Evolutionary conservation across 2,113 vertebrate genomes (phyloP).

Genomic region (Cavia porcellus): DNA sequence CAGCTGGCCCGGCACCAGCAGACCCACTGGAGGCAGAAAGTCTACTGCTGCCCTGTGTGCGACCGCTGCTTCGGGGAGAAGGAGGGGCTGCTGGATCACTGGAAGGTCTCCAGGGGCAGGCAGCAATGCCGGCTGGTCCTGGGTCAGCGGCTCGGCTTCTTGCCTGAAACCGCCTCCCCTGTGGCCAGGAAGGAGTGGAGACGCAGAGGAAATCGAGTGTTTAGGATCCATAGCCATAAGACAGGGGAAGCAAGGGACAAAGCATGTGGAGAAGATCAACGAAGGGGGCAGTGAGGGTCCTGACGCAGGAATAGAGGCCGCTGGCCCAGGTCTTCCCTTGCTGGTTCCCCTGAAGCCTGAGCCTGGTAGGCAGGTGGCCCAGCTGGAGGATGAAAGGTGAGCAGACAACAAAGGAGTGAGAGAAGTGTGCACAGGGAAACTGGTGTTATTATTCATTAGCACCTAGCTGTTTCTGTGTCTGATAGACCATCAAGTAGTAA

Average conservation of each 20-base stretch:
- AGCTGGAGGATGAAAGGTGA: background rate
- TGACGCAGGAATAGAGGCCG: background rate
- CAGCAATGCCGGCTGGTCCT: background rate
- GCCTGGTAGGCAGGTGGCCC: background rate
- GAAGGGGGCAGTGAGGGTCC: background rate
- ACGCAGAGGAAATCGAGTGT: background rate
- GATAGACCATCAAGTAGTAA: constrained; percentile 27
- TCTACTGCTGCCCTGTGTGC: constrained; percentile 70
- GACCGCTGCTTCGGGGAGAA: constrained; percentile 69
- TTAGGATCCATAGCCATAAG: background rate
- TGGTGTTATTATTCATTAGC: constrained; percentile 48
- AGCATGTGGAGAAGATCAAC: background rate
- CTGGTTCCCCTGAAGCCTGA: constrained; percentile 49
- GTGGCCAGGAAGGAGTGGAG: background rate
- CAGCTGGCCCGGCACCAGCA: constrained; percentile 51
- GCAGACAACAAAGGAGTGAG: background rate
- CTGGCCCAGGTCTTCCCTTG: background rate
- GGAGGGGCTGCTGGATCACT: constrained; percentile 67
- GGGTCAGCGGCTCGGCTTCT: constrained; percentile 54
- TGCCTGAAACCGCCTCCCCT: accelerated
- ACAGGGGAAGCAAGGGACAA: background rate
- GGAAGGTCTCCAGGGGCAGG: background rate
- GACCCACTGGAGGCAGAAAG: constrained; percentile 52
- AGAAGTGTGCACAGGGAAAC: background rate
- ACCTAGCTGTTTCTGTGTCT: constrained; percentile 67